A percentile compares a stretch with the other conserved stretches of the same genome.
Evolutionary conservation across 2,888 invertebrate genomes (phyloP).

Genomic region (Habrosyne pyritoides): DNA sequence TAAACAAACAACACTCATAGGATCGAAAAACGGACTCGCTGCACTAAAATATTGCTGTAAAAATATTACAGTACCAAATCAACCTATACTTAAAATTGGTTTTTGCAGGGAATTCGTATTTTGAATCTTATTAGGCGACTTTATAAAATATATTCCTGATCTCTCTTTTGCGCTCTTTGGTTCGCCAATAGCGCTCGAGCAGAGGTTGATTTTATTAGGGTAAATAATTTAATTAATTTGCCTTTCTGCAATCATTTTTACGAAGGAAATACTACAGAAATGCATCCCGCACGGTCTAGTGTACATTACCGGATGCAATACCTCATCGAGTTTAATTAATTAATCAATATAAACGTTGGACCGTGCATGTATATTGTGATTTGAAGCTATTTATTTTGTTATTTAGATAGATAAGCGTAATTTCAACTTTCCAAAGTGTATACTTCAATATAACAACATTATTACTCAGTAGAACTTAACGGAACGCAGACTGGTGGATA

Average conservation of each 20-base stretch:
- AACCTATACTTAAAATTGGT: background rate
- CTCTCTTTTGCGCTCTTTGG: constrained; percentile 36
- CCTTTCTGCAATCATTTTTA: constrained; percentile 80
- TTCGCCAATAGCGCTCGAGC: constrained; percentile 30
- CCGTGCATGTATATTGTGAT: constrained; percentile 60
- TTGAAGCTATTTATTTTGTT: constrained; percentile 73
- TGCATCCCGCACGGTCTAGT: constrained; percentile 52
- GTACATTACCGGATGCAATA: constrained; percentile 29
- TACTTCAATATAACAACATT: constrained; percentile 29
- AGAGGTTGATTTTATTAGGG: constrained; percentile 44
- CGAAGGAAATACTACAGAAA: constrained; percentile 68
- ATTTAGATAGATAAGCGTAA: constrained; percentile 61
- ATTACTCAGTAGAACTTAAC: constrained; percentile 31
- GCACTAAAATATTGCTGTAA: background rate
- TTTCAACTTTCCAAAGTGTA: constrained; percentile 35
- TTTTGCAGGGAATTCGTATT: background rate
- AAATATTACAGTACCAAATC: background rate
- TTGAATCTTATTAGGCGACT: background rate
- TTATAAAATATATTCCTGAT: constrained; percentile 43
- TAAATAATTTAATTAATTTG: constrained; percentile 58
- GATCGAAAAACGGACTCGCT: background rate
- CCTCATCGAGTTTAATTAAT: background rate
- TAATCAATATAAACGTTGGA: constrained; percentile 31
- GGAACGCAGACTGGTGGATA: constrained; percentile 47
- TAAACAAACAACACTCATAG: constrained; percentile 30